phyloP scores from a whole-genome alignment of 2,888 invertebrate species.

The Branchellion lobata region DNA sequence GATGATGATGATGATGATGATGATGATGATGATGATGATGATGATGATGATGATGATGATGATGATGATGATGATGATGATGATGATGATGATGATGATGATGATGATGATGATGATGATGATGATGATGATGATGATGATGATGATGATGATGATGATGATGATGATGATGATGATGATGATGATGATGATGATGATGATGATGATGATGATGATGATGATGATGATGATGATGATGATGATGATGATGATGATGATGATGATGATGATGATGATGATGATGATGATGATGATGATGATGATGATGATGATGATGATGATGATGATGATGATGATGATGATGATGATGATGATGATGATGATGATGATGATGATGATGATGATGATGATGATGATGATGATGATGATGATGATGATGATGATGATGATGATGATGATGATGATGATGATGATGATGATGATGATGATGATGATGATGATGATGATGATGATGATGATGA shows the following conservation, averaged over 20 bases:
- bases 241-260: slow-evolving; percentile 12
- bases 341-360: slow-evolving; percentile 6
- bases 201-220: background rate
- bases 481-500: slow-evolving; percentile 12
- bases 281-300: slow-evolving; percentile 13
- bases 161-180: background rate
- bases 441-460: background rate
- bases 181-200: slow-evolving; percentile 11
- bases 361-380: background rate
- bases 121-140: background rate
- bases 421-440: slow-evolving; percentile 11
- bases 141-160: slow-evolving; percentile 13
- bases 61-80: background rate
- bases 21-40: background rate
- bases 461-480: background rate
- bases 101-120: slow-evolving; percentile 6
- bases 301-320: background rate
- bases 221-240: background rate
- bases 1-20: slow-evolving; percentile 12
- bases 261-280: background rate
- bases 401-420: background rate
- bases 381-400: slow-evolving; percentile 13
- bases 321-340: slow-evolving; percentile 14
- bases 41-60: slow-evolving; percentile 13
- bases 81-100: slow-evolving; percentile 14